These are phyloP conservation scores for Phenganax marumi DNA, from an alignment of 92 coral and sea anemone species.

Conservation along the genomic window DNA sequence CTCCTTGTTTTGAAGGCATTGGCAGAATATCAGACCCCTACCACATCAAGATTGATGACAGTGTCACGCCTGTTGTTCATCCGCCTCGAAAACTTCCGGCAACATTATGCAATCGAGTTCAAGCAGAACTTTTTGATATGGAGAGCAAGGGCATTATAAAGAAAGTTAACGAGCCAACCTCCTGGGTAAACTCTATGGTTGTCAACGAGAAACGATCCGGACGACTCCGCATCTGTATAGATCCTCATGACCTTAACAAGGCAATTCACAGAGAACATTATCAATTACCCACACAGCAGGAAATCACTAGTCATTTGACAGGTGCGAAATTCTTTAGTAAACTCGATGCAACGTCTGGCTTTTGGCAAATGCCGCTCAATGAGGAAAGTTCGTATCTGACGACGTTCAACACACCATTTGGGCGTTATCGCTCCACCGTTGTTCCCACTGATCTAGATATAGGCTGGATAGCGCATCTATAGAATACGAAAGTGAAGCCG, in stretches of 20 bases:
- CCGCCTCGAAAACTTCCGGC: slow-evolving; percentile 51
- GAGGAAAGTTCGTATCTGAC: too few relatives aligned
- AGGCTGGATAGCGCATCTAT: too few relatives aligned
- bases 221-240: slow-evolving; percentile 59
- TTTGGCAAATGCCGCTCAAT: too few relatives aligned
- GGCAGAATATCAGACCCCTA: slow-evolving; percentile 35
- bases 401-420: too few relatives aligned
- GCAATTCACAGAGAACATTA: slow-evolving; percentile 52
- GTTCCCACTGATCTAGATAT: too few relatives aligned
- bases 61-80: slow-evolving; percentile 40
- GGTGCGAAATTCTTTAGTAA: slow-evolving; percentile 61
- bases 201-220: slow-evolving; percentile 54
- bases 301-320: slow-evolving; percentile 52
- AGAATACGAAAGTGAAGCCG: too few relatives aligned
- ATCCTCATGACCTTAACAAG: slow-evolving; percentile 62
- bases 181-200: slow-evolving; percentile 62
- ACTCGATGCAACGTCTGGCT: too few relatives aligned
- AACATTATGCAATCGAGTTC: slow-evolving; percentile 13
- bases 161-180: slow-evolving; percentile 51
- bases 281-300: slow-evolving; percentile 65
- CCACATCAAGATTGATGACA: slow-evolving; percentile 38
- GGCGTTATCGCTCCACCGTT: too few relatives aligned
- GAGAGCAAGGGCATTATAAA: slow-evolving; percentile 42
- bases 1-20: slow-evolving; percentile 46
- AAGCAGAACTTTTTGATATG: slow-evolving; percentile 44